These are phyloP conservation scores for Pegea sp. DNA, from an alignment of 23 tunicate genomes.

Conservation along the genomic window DNA sequence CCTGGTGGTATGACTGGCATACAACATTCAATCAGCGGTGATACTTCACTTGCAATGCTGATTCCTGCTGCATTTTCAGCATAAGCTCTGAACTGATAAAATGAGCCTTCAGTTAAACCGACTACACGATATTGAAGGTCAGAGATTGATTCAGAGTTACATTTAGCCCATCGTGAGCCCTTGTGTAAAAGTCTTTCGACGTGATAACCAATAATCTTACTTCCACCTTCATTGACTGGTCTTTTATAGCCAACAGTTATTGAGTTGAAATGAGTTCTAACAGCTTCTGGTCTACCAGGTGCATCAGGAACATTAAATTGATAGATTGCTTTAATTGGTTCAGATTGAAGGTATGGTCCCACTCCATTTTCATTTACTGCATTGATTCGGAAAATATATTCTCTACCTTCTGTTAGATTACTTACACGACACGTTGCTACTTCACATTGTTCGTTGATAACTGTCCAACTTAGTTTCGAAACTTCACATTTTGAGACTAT, in stretches of 20 bases:
- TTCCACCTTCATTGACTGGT: slow-evolving; percentile 83
- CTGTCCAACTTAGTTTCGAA: slow-evolving; percentile 61
- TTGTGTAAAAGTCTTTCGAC: slow-evolving; percentile 72
- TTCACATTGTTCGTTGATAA: slow-evolving; percentile 49
- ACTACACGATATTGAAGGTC: slow-evolving; percentile 52
- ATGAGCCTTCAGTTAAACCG: slow-evolving; percentile 57
- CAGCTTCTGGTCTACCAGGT: slow-evolving; percentile 60
- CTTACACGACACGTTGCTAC: slow-evolving; percentile 42
- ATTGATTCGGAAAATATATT: slow-evolving; percentile 70
- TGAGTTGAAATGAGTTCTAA: slow-evolving; percentile 40
- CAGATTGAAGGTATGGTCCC: slow-evolving; percentile 58
- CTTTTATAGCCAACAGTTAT: slow-evolving; percentile 57
- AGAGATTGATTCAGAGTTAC: slow-evolving; percentile 34
- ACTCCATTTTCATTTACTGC: slow-evolving; percentile 84
- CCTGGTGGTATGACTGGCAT: slow-evolving; percentile 83
- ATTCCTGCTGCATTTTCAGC: slow-evolving; percentile 96
- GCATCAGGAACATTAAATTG: slow-evolving; percentile 62
- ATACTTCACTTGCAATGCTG: slow-evolving; percentile 67
- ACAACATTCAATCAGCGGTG: slow-evolving; percentile 59
- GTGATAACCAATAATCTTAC: slow-evolving; percentile 76
- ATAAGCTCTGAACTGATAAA: slow-evolving; percentile 75
- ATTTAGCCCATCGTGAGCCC: slow-evolving; percentile 75
- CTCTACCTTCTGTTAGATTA: slow-evolving; percentile 56
- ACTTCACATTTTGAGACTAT: slow-evolving; percentile 84
- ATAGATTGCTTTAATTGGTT: slow-evolving; percentile 58